Percentiles rank a stretch among this genome's conserved stretches.
phyloP scores from a whole-genome alignment of 1,140 invertebrate species.

The Aphidius ervi region DNA sequence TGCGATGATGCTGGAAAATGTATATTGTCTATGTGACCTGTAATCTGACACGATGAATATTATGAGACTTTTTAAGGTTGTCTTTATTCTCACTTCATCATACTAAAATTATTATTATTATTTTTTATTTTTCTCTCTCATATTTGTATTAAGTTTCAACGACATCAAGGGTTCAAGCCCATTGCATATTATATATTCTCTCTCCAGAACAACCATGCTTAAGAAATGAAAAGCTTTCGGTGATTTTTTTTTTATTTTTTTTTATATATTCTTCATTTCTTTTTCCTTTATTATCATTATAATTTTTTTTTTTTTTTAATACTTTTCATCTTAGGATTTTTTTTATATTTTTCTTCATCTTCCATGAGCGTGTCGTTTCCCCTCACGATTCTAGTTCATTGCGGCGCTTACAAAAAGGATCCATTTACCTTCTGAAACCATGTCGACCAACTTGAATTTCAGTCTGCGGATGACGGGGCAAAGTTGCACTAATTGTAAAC shows the following conservation, averaged over 20 bases:
- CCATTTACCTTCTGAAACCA: too few species aligned
- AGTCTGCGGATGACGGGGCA: too few species aligned
- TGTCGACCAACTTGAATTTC: too few species aligned
- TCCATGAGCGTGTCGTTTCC: background rate
- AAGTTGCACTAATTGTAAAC: too few species aligned
- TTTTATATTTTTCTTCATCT: conserved; percentile 15
- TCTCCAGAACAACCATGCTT: background rate
- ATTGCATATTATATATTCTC: conserved; percentile 1
- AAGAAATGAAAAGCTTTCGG: conserved; percentile 19
- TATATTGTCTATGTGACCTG: too few species aligned
- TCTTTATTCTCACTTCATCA: background rate
- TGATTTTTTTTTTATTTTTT: conserved; percentile 17
- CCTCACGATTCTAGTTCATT: too few species aligned
- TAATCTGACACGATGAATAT: too few species aligned
- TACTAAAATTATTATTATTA: conserved; percentile 7
- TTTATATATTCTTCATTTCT: conserved; percentile 14
- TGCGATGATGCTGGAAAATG: too few species aligned
- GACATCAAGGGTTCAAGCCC: conserved; percentile 4
- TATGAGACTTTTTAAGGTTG: too few species aligned
- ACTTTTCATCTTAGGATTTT: background rate
- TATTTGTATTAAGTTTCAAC: conserved; percentile 12
- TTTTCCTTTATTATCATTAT: conserved; percentile 6
- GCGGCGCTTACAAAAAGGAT: too few species aligned
- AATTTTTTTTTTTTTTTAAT: conserved; percentile 1
- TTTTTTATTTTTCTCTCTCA: background rate